These are phyloP conservation scores for Lycodopsis pacificus DNA, from an alignment of 2,797 vertebrate species.

Conservation along the genomic window DNA sequence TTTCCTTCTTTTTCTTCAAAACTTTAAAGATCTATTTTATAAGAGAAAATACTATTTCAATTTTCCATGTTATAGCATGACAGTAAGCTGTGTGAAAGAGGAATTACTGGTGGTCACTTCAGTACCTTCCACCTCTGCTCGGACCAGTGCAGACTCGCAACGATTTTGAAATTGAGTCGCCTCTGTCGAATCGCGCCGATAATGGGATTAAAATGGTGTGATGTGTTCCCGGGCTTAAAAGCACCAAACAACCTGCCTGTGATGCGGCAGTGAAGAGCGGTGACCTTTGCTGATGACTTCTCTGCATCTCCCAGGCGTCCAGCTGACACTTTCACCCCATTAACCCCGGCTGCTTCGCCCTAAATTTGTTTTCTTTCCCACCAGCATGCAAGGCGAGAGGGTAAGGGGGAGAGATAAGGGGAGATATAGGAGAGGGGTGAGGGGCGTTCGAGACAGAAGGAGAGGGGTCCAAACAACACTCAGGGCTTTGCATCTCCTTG, in stretches of 20 bases:
- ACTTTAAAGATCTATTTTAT: neutral
- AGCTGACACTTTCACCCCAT: constrained; percentile 66
- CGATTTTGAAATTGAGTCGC: neutral
- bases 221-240: neutral
- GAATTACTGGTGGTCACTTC: neutral
- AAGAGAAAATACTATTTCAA: neutral
- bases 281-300: constrained; percentile 64
- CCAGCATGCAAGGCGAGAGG: constrained; percentile 17
- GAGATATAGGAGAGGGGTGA: neutral
- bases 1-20: neutral
- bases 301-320: constrained; percentile 31
- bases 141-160: neutral
- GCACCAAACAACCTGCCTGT: constrained; percentile 19
- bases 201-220: neutral
- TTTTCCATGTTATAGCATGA: neutral
- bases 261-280: constrained; percentile 35
- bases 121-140: neutral
- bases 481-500: constrained; percentile 21
- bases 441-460: constrained; percentile 9
- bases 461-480: constrained; percentile 14
- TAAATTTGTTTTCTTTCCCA: constrained; percentile 15
- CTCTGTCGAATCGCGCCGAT: neutral
- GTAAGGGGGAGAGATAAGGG: constrained; percentile 14
- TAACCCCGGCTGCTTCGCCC: constrained; percentile 48
- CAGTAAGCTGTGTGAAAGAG: neutral